A percentile compares a stretch with the other conserved stretches of the same genome.
These are phyloP conservation scores for Plecotus auritus DNA, from an alignment of 2,113 vertebrate species.

Conservation along the genomic window DNA sequence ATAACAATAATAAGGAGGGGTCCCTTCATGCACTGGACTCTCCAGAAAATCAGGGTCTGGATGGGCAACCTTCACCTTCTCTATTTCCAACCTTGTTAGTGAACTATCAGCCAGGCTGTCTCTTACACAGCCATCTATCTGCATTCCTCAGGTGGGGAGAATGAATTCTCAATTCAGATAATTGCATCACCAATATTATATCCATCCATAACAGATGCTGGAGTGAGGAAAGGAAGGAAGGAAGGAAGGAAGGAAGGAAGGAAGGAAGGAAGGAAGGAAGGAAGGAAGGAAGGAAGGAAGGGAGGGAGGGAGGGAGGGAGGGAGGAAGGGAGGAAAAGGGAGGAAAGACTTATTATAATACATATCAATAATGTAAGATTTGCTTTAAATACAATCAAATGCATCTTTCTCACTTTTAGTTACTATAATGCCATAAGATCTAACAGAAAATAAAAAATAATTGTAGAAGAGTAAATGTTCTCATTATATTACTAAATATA, in stretches of 20 bases:
- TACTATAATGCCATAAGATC: neutral
- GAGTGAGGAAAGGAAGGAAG: neutral
- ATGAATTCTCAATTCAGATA: neutral
- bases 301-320: neutral
- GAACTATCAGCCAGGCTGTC: neutral
- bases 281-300: neutral
- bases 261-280: neutral
- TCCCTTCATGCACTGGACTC: neutral
- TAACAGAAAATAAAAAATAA: slow-evolving; percentile 19
- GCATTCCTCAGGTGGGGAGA: neutral
- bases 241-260: no score
- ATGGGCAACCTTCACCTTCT: neutral
- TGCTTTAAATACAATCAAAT: neutral
- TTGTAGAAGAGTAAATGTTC: neutral
- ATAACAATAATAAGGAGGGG: neutral
- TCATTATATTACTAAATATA: neutral
- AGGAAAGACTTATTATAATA: neutral
- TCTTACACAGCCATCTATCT: neutral
- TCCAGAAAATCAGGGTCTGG: neutral
- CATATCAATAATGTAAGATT: neutral
- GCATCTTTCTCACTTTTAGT: neutral
- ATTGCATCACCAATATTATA: neutral
- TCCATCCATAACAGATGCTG: neutral
- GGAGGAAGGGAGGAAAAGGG: no score
- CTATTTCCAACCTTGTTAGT: neutral